Conservation (phyloP, 1,140 invertebrate genomes). For the Drosophila prosaltans region DNA sequence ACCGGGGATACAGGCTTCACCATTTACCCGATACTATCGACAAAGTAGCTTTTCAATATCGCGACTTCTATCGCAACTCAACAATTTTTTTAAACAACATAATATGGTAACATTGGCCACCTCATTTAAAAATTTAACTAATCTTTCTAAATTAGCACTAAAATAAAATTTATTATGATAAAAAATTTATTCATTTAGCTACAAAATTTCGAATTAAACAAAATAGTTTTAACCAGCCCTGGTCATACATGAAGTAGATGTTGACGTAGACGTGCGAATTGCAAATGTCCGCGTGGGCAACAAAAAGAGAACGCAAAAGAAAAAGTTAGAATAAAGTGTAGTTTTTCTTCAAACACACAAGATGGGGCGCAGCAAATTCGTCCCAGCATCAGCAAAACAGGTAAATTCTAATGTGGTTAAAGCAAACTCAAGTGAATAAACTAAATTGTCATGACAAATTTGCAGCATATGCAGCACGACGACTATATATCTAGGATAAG, state of each 20-base stretch:
- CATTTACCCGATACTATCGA: not conserved
- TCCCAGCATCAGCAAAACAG: conserved; percentile 46
- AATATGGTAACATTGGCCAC: not conserved
- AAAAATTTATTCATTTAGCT: not conserved
- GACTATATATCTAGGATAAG: conserved; percentile 90
- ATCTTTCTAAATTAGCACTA: not conserved
- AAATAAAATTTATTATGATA: not conserved
- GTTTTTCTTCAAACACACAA: not conserved
- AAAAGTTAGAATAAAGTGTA: conserved; percentile 4
- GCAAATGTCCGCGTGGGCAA: conserved; percentile 15
- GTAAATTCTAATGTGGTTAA: conserved; percentile 23
- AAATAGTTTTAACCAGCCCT: not conserved
- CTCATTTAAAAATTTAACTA: not conserved
- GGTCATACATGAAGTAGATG: not conserved
- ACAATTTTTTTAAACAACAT: too few relatives aligned
- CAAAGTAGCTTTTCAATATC: not conserved
- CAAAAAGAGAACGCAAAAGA: conserved; percentile 3
- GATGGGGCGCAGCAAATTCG: conserved; percentile 61
- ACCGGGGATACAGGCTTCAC: not conserved
- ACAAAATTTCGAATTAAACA: not conserved
- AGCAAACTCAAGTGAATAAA: not conserved
- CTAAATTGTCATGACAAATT: not conserved
- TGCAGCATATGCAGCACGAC: conserved; percentile 84
- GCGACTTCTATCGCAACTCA: not conserved
- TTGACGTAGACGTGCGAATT: not conserved